These are phyloP conservation scores for Petaurus breviceps DNA, from an alignment of 2,113 vertebrate genomes.

Conservation along the genomic window DNA sequence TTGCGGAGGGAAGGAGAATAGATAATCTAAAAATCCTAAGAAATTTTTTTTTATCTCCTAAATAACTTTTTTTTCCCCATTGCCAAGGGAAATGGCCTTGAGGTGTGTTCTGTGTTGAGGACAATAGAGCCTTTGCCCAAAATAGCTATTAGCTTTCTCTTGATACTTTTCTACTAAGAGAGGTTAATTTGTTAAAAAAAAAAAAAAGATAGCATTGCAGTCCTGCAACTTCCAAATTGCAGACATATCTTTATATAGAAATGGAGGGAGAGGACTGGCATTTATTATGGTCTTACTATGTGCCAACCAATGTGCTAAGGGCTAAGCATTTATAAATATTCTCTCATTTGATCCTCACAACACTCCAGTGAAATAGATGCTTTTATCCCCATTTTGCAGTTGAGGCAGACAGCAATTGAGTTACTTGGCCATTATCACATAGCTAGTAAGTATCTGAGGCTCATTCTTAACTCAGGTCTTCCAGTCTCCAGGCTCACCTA, in stretches of 20 bases:
- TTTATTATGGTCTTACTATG: not conserved
- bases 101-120: not conserved
- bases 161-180: not conserved
- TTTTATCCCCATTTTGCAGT: not conserved
- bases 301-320: not conserved
- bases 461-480: not conserved
- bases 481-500: not conserved
- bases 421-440: not conserved
- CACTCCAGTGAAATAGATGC: not conserved
- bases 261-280: not conserved
- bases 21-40: not conserved
- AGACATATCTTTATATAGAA: not conserved
- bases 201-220: not conserved
- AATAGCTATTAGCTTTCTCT: not conserved
- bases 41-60: not conserved
- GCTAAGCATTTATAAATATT: not conserved
- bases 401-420: not conserved
- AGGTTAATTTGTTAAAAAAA: not conserved
- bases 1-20: not conserved
- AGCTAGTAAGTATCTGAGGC: not conserved
- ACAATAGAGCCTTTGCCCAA: not conserved
- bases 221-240: not conserved
- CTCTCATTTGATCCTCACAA: not conserved
- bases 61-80: not conserved
- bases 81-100: not conserved